Conservation (phyloP, 1,140 invertebrate genomes). For the Drosophila serrata region DNA sequence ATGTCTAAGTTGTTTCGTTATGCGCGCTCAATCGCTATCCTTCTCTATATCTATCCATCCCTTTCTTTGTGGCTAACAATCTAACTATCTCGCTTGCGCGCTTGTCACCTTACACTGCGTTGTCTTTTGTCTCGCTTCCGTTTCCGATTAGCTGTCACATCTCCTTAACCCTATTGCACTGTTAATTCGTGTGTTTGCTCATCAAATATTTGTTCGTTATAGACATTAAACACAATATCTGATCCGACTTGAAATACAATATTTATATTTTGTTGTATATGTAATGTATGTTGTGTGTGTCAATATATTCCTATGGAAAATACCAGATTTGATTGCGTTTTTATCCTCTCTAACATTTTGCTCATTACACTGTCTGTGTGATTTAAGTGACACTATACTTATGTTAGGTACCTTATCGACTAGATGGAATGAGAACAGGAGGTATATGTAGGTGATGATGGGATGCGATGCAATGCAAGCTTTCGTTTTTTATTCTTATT, state of each 20-base stretch:
- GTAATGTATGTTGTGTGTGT: slow-evolving; percentile 20
- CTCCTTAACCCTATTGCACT: slow-evolving; percentile 35
- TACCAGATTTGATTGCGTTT: slow-evolving; percentile 19
- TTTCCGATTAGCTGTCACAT: slow-evolving; percentile 27
- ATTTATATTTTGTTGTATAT: slow-evolving; percentile 33
- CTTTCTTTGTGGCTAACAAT: slow-evolving; percentile 54
- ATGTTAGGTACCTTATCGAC: slow-evolving; percentile 14
- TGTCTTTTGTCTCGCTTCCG: slow-evolving; percentile 47
- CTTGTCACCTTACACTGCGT: slow-evolving; percentile 48
- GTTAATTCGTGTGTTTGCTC: slow-evolving; percentile 30
- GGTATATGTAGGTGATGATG: slow-evolving; percentile 19
- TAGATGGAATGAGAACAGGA: slow-evolving; percentile 23
- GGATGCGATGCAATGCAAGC: slow-evolving; percentile 12
- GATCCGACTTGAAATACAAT: slow-evolving; percentile 63
- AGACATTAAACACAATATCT: slow-evolving; percentile 68
- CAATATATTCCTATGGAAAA: slow-evolving; percentile 22
- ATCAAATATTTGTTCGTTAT: slow-evolving; percentile 41
- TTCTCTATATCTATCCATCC: not conserved
- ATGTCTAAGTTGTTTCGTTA: slow-evolving; percentile 65
- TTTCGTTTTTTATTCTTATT: not conserved
- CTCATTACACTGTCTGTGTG: slow-evolving; percentile 7
- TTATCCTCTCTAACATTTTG: slow-evolving; percentile 17
- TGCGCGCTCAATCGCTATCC: slow-evolving; percentile 23
- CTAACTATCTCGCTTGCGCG: slow-evolving; percentile 57
- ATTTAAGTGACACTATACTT: slow-evolving; percentile 7